Percentiles rank a stretch among this genome's conserved stretches.
These are phyloP conservation scores for Mus musculus DNA, from an alignment of 2,113 vertebrate species.

Conservation along the genomic window DNA sequence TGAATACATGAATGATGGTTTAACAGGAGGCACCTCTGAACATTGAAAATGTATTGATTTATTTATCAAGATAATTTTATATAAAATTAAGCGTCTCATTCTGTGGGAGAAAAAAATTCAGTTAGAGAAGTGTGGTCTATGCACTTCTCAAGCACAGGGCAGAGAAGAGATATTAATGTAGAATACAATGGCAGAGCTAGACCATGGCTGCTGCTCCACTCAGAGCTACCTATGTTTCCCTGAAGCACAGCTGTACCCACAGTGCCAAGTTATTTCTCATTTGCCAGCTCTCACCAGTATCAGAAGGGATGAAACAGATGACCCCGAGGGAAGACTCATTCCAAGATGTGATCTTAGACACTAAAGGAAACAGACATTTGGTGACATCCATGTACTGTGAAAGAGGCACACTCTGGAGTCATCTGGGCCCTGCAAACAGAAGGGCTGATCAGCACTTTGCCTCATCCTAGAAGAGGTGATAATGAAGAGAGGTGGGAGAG, in stretches of 20 bases:
- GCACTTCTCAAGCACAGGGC: not conserved
- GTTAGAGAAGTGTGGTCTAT: not conserved
- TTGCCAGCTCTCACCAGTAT: not conserved
- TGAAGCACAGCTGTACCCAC: not conserved
- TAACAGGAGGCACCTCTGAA: not conserved
- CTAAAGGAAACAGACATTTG: not conserved
- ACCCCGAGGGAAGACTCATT: not conserved
- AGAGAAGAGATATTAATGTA: not conserved
- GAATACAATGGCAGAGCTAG: not conserved
- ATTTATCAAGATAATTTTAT: not conserved
- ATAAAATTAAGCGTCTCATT: not conserved
- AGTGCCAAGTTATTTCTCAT: not conserved
- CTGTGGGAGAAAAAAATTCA: not conserved
- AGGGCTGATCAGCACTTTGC: not conserved
- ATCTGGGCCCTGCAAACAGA: not conserved
- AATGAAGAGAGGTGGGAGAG: not conserved
- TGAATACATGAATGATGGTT: not conserved
- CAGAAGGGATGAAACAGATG: not conserved
- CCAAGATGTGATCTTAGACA: not conserved
- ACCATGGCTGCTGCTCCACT: not conserved
- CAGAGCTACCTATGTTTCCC: not conserved
- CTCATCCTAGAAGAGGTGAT: not conserved
- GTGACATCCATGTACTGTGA: not conserved
- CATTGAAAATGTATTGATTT: conserved; percentile 10
- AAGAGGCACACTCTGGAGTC: not conserved